Percentiles rank a stretch among this genome's conserved stretches.
Conservation (phyloP, 2,888 invertebrate species). For the Calephelis perditalis region DNA sequence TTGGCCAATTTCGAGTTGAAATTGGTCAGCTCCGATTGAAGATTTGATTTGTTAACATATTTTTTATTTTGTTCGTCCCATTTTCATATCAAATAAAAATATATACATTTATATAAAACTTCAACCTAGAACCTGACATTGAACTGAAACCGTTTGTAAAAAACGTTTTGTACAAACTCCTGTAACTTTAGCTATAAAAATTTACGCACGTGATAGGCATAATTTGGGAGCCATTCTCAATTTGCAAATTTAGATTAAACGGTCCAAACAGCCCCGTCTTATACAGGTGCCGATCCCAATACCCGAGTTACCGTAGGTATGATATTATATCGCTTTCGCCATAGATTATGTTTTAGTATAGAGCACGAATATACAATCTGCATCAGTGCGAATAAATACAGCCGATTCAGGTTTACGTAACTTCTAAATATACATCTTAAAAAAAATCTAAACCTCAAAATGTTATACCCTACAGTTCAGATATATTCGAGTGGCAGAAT, state of each 20-base stretch:
- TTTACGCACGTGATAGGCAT: constrained; percentile 10
- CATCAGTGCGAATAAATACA: not conserved
- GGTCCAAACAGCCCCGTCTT: constrained; percentile 11
- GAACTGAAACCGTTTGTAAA: not conserved
- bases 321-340: constrained; percentile 1
- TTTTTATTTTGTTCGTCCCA: too few relatives aligned
- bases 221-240: constrained; percentile 14
- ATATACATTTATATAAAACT: too few relatives aligned
- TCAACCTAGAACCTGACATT: not conserved
- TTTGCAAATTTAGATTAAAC: constrained; percentile 14
- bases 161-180: constrained; percentile 4
- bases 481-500: too few relatives aligned
- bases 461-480: too few relatives aligned
- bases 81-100: too few relatives aligned
- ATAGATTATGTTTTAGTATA: not conserved
- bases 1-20: too few relatives aligned
- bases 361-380: not conserved
- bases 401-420: too few relatives aligned
- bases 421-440: too few relatives aligned
- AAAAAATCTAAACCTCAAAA: too few relatives aligned
- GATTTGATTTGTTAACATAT: too few relatives aligned
- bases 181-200: constrained; percentile 9
- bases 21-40: too few relatives aligned
- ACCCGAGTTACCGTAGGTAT: constrained; percentile 27
- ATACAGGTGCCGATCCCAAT: constrained; percentile 23